Base-by-base conservation (phyloP, 2,888 invertebrate species). In the Conus canariensis region DNA sequence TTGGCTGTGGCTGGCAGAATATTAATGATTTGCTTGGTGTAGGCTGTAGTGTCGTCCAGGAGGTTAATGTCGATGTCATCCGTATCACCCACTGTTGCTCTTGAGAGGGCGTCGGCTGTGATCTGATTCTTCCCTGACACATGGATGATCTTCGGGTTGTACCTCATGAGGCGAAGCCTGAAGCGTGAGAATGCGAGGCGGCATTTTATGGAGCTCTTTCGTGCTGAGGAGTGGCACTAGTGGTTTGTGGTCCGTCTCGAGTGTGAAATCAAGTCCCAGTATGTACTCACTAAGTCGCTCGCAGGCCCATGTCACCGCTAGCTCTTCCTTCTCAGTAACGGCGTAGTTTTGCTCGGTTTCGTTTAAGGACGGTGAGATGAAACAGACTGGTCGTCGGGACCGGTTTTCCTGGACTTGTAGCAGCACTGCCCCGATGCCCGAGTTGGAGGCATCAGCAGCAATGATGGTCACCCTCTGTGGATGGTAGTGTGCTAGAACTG, bases 191-290 rank as follows among this genome's bases (percentile, higher is more conserved):
- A 67, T 86, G 16, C 67, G 25, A 19, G 86, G 64, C 22, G 86
- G 86, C 86, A 86, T 86, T 16, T 86, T 86, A 19, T n/a, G 6
- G 7, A 30, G 45, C 16, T 64, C 67, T 9, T 3, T 67, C 4
- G 45, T 67, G 67, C 8, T 19, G 5, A 86, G 86, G 30, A 86
- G 67, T 7, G 86, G 86, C 9, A 86, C 64, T 14, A 86, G 45
- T 7, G 86, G 86, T 19, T 86, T 86, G 30, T 86, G 86, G 45
- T 86, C 67, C 14, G 86, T 86, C n/a, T 86, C 86, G 4, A 86
- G 0, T 4, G 86, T 86, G 67, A 67, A 64, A 8, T 86, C 67
- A 5, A 86, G 56, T 19, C 82, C n/a, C 56, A 22, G 56, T 82
- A 16, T 56, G 22, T 82, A 77, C 25, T 30, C 77, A 6, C 10